These are phyloP conservation scores for Crocodylus rhombifer DNA, from an alignment of 2,797 vertebrate species.

Conservation along the genomic window DNA sequence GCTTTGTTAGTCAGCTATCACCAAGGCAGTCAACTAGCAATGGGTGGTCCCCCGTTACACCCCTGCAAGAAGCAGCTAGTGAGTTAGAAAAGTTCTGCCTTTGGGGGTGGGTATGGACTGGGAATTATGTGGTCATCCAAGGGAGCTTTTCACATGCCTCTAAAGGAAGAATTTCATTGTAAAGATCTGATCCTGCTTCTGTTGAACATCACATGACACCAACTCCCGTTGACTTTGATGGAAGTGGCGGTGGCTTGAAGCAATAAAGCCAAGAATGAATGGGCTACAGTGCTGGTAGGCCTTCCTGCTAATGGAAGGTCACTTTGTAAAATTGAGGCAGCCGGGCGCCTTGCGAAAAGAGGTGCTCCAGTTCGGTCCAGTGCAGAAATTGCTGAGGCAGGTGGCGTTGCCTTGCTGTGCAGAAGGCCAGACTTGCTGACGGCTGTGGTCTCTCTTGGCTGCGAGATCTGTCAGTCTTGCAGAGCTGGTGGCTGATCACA, in stretches of 20 bases:
- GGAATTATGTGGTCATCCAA: too few relatives aligned
- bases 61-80: too few relatives aligned
- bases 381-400: neutral
- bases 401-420: neutral
- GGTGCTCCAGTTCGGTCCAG: neutral
- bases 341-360: neutral
- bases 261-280: neutral
- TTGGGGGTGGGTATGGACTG: too few relatives aligned
- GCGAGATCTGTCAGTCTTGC: neutral
- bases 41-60: too few relatives aligned
- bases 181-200: too few relatives aligned
- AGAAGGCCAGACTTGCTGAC: neutral
- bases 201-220: too few relatives aligned
- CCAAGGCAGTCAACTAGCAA: too few relatives aligned
- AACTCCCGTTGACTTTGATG: neutral
- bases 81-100: too few relatives aligned
- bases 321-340: too few relatives aligned
- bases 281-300: neutral
- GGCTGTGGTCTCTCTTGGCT: neutral
- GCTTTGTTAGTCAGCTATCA: too few relatives aligned
- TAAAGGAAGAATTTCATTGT: too few relatives aligned
- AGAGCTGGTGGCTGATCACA: neutral
- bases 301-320: neutral
- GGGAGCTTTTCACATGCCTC: too few relatives aligned
- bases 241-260: neutral